Conservation (phyloP, 2,113 vertebrate genomes). For the Pluvialis apricaria region DNA sequence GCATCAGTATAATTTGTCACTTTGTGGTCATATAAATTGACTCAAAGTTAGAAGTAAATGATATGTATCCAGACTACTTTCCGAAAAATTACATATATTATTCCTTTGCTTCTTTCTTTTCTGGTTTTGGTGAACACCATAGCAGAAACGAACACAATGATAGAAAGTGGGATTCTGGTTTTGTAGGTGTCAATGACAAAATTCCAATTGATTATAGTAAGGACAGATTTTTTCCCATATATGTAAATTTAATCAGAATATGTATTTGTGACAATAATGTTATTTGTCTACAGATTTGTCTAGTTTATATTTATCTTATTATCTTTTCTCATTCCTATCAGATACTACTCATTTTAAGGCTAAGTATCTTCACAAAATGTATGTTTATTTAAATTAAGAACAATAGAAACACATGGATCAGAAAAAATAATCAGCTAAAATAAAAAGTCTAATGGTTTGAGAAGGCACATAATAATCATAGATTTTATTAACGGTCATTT, state of each 20-base stretch:
- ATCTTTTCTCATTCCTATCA: neutral
- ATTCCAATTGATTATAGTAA: neutral
- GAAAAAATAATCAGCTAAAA: neutral
- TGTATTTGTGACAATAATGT: neutral
- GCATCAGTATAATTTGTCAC: neutral
- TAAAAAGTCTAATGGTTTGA: neutral
- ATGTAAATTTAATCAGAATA: neutral
- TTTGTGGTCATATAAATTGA: neutral
- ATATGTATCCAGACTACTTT: neutral
- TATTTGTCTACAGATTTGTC: neutral
- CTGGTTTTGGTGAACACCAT: neutral
- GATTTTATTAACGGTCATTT: neutral
- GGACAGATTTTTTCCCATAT: neutral
- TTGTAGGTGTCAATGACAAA: neutral
- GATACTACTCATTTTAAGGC: neutral
- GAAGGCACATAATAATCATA: neutral
- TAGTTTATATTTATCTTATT: neutral
- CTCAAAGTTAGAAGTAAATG: neutral
- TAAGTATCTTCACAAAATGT: neutral
- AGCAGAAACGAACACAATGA: neutral
- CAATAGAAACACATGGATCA: neutral
- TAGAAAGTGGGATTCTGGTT: neutral
- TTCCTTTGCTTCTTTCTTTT: neutral
- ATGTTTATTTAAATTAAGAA: neutral
- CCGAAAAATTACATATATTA: neutral